Evolutionary conservation across 1,140 invertebrate genomes (phyloP).

Genomic region (Brachionus angularis): DNA sequence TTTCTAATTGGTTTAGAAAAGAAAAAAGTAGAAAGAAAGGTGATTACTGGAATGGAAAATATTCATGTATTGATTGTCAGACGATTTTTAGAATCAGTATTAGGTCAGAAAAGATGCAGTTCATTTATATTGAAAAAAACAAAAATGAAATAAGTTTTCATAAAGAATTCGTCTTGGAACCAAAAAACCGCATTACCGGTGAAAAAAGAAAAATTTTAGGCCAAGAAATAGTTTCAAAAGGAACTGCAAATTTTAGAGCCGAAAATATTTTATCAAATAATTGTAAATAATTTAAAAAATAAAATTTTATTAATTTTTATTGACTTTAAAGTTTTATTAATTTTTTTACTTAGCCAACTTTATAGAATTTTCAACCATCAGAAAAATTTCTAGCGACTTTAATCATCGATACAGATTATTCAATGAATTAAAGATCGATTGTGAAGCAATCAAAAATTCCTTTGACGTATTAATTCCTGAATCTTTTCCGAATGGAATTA

Average conservation of each 20-base stretch:
- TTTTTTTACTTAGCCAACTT: too few relatives aligned
- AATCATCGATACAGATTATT: background rate
- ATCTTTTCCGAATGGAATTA: background rate
- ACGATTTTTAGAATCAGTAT: constrained; percentile 8
- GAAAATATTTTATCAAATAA: too few relatives aligned
- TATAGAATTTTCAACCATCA: too few relatives aligned
- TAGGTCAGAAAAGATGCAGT: background rate
- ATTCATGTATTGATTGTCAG: background rate
- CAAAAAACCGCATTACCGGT: constrained; percentile 14
- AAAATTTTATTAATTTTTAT: too few relatives aligned
- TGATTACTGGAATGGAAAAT: constrained; percentile 13
- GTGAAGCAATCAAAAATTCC: constrained; percentile 4
- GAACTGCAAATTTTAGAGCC: background rate
- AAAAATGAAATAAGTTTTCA: constrained; percentile 26
- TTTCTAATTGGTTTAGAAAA: constrained; percentile 19
- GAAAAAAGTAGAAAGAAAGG: constrained; percentile 4
- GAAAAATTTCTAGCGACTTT: background rate
- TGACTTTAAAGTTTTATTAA: too few relatives aligned
- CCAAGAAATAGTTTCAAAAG: background rate
- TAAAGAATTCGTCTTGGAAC: background rate
- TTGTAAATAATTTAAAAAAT: too few relatives aligned
- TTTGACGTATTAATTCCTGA: background rate
- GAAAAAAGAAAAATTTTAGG: constrained; percentile 14
- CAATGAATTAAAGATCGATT: constrained; percentile 7
- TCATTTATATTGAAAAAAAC: background rate